Base-by-base conservation (phyloP, 2,888 invertebrate species). In the Exephanes ischioxanthus region DNA sequence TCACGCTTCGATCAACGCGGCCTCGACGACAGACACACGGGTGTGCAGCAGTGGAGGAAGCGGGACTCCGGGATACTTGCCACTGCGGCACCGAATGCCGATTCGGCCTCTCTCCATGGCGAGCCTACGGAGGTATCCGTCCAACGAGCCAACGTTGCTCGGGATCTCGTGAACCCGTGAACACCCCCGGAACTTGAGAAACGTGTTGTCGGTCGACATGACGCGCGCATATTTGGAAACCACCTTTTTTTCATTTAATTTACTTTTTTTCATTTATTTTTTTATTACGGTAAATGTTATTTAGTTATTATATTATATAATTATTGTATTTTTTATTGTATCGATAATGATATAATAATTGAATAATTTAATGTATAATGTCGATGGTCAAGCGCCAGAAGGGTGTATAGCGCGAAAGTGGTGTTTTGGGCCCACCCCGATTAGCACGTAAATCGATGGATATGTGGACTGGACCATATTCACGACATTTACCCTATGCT, bases 1-100 rank as follows among this genome's bases (percentile, higher is more conserved):
- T 93, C 93, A 93, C 93, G 92, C 93, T 92, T 89, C 92, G 92
- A 93, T 93, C 92, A 92, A 90, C 92, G 90, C 83, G 86, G 87
- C 83, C 87, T 82, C 83, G 83, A 82, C 79, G 84, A 83, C 84
- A 80, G 84, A 80, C 79, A 48, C 45, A 48, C 45, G 45, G 73
- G 71, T 16, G 26, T 71, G 55, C 71, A 51, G 66, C 71, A 4
- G 45, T 16, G 45, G 45, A 48, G 53, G 68, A 63, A 53, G 71
- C 78, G 82, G 45, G 45, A 70, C 77, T 26, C 61, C 75, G 79
- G 79, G 51, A 85, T 76, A 73, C 70, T 79, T 71, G 71, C 73
- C 53, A 79, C 78, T 48, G 37, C 58, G 53, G 45, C 51, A 55
- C 30, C 80, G 61, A 78, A 83, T 66, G 68, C 77, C 67, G 68